phyloP scores from a whole-genome alignment of 2,888 invertebrate genomes.

The Pheosia gnoma region DNA sequence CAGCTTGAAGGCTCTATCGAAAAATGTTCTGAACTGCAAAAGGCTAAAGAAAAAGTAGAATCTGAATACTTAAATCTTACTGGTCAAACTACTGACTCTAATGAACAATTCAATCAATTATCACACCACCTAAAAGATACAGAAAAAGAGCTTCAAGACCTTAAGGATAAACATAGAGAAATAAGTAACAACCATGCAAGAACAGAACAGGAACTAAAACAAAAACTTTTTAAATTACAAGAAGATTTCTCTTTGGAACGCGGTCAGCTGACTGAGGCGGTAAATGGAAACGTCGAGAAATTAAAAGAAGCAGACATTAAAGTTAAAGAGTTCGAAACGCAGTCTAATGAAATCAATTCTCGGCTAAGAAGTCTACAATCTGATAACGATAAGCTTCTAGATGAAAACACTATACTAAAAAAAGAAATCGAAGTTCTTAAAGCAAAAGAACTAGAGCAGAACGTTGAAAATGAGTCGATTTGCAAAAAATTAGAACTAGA shows the following conservation, averaged over 20 bases:
- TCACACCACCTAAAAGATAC: constrained; percentile 83
- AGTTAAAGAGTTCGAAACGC: constrained; percentile 63
- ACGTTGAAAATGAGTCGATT: constrained; percentile 61
- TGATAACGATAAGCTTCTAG: constrained; percentile 66
- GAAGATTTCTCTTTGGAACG: constrained; percentile 72
- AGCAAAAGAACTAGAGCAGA: constrained; percentile 68
- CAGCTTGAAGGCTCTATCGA: constrained; percentile 82
- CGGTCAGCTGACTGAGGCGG: constrained; percentile 60
- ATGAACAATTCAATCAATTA: constrained; percentile 82
- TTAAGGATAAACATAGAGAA: constrained; percentile 77
- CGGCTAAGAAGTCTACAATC: constrained; percentile 59
- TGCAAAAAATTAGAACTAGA: constrained; percentile 73
- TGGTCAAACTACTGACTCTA: constrained; percentile 84
- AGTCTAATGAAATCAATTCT: constrained; percentile 53
- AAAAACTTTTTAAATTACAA: constrained; percentile 73
- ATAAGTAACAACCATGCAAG: constrained; percentile 71
- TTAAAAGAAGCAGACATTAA: constrained; percentile 64
- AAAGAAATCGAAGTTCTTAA: constrained; percentile 70
- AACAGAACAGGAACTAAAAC: constrained; percentile 77
- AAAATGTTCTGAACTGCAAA: constrained; percentile 82
- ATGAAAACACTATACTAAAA: constrained; percentile 74
- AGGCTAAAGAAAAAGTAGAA: constrained; percentile 84
- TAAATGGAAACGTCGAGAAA: constrained; percentile 68
- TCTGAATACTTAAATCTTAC: constrained; percentile 84
- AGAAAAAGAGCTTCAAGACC: constrained; percentile 81